A percentile compares a stretch with the other conserved stretches of the same genome.
Conservation (phyloP, 2,797 vertebrate genomes). For the Benthosema pterotum region DNA sequence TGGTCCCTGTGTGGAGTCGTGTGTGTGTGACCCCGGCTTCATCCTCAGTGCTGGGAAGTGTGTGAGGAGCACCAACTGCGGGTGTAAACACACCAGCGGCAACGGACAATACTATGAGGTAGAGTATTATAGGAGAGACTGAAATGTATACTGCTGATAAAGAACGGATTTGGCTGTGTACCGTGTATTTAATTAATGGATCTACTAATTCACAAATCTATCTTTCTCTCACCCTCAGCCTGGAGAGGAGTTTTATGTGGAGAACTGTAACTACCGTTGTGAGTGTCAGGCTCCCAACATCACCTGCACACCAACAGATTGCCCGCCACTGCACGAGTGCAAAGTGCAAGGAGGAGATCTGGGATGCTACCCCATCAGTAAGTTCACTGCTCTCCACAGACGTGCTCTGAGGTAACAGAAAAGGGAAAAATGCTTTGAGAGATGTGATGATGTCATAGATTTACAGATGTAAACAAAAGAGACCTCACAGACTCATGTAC, state of each 20-base stretch:
- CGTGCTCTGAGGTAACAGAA: no score
- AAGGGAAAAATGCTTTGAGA: no score
- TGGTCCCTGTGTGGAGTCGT: slow-evolving; percentile 73
- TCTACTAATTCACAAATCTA: not conserved
- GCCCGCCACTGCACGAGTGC: slow-evolving; percentile 73
- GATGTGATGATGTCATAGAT: no score
- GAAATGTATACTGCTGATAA: no score
- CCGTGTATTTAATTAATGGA: not conserved
- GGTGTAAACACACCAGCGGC: slow-evolving; percentile 65
- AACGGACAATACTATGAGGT: slow-evolving; percentile 77
- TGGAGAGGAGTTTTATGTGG: slow-evolving; percentile 77
- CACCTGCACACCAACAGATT: slow-evolving; percentile 64
- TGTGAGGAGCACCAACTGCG: slow-evolving; percentile 64
- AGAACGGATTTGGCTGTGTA: no score
- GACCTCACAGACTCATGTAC: no score
- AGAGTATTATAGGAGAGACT: not conserved
- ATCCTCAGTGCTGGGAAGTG: slow-evolving; percentile 77
- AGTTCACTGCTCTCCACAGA: slow-evolving; percentile 19
- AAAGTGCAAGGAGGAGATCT: slow-evolving; percentile 71
- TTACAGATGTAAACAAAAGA: no score
- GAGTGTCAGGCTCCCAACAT: slow-evolving; percentile 62
- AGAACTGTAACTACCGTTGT: slow-evolving; percentile 77
- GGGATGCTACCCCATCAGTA: slow-evolving; percentile 79
- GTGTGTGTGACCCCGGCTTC: slow-evolving; percentile 76
- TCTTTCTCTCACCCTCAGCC: slow-evolving; percentile 56